Conservation (phyloP, 2,113 vertebrate genomes). For the Erythrocercus mccallii region DNA sequence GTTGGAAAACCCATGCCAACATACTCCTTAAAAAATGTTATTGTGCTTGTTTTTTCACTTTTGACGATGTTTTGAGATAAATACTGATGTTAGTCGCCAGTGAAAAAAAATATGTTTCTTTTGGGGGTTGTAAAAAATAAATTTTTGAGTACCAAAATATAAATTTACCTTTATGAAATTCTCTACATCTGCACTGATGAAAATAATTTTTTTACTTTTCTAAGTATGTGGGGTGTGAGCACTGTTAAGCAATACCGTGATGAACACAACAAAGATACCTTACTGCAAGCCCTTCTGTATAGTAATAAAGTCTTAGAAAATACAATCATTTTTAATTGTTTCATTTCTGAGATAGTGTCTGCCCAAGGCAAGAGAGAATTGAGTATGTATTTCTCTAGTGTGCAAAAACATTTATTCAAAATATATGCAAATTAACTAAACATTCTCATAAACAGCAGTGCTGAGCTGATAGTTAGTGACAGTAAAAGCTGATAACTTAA, state of each 20-base stretch:
- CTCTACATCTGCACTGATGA: neutral
- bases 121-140: neutral
- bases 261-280: neutral
- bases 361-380: conserved; percentile 25
- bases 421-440: conserved; percentile 21
- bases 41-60: neutral
- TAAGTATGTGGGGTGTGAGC: neutral
- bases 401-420: conserved; percentile 21
- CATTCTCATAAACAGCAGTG: neutral
- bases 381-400: conserved; percentile 19
- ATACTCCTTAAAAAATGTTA: neutral
- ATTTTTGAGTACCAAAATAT: neutral
- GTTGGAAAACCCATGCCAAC: neutral
- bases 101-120: neutral
- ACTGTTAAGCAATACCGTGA: neutral
- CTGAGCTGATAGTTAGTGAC: conserved; percentile 18
- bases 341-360: conserved; percentile 30
- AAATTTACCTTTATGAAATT: neutral
- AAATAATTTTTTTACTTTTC: neutral
- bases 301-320: conserved; percentile 30
- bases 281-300: neutral
- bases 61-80: neutral
- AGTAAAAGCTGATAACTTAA: conserved; percentile 28
- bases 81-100: neutral
- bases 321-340: conserved; percentile 36